A percentile compares a stretch with the other conserved stretches of the same genome.
These are phyloP conservation scores for Lepidurus apus DNA, from an alignment of 1,140 invertebrate species.

Conservation along the genomic window DNA sequence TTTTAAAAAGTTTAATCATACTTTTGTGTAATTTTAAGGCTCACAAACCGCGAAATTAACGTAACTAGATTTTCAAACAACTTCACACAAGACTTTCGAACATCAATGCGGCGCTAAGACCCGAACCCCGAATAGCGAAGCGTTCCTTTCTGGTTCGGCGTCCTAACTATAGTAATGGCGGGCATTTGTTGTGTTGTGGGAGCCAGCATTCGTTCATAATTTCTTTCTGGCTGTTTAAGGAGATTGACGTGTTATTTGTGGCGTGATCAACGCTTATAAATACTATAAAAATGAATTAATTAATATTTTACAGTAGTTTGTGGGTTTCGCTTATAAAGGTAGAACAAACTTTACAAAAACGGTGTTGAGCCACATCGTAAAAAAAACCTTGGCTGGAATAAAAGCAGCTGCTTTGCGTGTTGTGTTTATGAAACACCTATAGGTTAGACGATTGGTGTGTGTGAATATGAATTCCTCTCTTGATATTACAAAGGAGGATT, in stretches of 20 bases:
- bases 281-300: background rate
- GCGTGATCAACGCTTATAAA: background rate
- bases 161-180: background rate
- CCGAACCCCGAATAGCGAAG: background rate
- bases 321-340: background rate
- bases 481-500: conserved; percentile 76
- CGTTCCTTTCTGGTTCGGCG: background rate
- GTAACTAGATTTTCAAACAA: no score
- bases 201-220: background rate
- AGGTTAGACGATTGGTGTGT: background rate
- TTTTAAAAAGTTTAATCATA: no score
- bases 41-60: no score
- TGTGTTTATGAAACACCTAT: background rate
- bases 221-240: background rate
- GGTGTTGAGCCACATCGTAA: background rate
- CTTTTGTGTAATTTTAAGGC: no score
- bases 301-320: background rate
- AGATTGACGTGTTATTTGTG: background rate
- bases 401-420: background rate
- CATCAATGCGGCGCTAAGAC: background rate
- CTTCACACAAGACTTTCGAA: no score
- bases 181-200: conserved; percentile 14
- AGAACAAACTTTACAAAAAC: background rate
- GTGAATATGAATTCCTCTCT: conserved; percentile 40
- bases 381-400: background rate